phyloP scores from a whole-genome alignment of 2,113 vertebrate species.

The Forbesichthys papilliferus region DNA sequence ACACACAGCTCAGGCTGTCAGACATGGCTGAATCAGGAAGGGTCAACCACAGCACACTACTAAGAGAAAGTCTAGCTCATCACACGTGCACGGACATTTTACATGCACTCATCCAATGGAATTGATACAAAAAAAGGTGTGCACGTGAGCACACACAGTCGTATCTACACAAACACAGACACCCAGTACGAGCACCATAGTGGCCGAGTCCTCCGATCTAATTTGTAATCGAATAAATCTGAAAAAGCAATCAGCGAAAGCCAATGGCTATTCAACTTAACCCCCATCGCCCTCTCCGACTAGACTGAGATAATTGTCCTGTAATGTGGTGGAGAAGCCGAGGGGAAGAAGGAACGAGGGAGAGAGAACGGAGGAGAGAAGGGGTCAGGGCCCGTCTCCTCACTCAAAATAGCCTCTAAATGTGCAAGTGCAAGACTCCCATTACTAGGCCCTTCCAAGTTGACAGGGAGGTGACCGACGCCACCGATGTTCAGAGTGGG shows the following conservation, averaged over 20 bases:
- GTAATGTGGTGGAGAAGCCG: conserved; percentile 62
- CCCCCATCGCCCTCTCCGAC: conserved; percentile 44
- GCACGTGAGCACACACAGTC: background rate
- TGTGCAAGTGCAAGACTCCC: conserved; percentile 57
- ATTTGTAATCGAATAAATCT: conserved; percentile 67
- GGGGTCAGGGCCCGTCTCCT: conserved; percentile 56
- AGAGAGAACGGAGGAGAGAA: conserved; percentile 29
- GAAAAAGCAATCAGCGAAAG: conserved; percentile 58
- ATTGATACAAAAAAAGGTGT: background rate
- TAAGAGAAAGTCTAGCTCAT: conserved; percentile 4
- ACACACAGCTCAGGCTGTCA: conserved; percentile 25
- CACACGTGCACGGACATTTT: background rate
- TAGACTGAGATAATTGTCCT: conserved; percentile 65
- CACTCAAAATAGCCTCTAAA: conserved; percentile 66
- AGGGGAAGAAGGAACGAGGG: conserved; percentile 29
- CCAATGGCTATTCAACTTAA: conserved; percentile 58
- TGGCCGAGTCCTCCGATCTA: conserved; percentile 46
- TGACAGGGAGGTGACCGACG: conserved; percentile 61
- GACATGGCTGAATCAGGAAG: conserved; percentile 9
- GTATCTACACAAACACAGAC: conserved; percentile 12
- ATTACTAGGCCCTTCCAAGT: conserved; percentile 64
- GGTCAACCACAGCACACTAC: conserved; percentile 13
- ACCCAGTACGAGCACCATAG: conserved; percentile 9
- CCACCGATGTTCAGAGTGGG: conserved; percentile 62
- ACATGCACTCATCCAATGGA: no score